These are phyloP conservation scores for Euplagia quadripunctaria DNA, from an alignment of 2,888 invertebrate species.

Conservation along the genomic window DNA sequence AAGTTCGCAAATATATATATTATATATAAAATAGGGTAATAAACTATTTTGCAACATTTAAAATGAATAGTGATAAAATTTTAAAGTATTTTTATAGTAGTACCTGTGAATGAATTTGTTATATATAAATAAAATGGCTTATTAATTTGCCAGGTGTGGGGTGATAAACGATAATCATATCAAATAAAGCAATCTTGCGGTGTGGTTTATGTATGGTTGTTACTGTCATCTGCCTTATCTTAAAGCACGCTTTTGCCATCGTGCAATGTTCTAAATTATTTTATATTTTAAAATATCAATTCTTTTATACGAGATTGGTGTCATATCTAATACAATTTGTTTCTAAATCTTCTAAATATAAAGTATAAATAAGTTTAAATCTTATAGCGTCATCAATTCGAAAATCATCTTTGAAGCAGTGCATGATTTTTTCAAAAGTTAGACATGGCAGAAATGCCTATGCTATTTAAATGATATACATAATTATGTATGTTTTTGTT, in stretches of 20 bases:
- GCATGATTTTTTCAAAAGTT: neutral
- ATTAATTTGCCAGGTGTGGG: conserved; percentile 40
- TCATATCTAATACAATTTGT: neutral
- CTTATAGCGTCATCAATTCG: neutral
- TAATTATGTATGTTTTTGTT: neutral
- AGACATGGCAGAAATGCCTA: neutral
- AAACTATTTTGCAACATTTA: conserved; percentile 10
- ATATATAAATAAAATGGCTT: conserved; percentile 35
- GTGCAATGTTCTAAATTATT: neutral
- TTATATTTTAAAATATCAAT: neutral
- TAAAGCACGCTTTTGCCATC: neutral
- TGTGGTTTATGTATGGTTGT: conserved; percentile 24
- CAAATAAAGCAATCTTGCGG: conserved; percentile 51
- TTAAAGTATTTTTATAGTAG: conserved; percentile 49
- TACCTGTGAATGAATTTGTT: conserved; percentile 42
- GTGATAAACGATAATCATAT: conserved; percentile 54
- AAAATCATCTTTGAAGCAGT: neutral
- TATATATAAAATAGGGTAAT: neutral
- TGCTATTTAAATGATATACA: no score
- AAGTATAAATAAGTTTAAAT: neutral
- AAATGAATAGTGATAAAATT: conserved; percentile 41
- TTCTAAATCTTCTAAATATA: no score
- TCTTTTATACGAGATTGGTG: neutral
- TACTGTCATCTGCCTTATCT: conserved; percentile 2
- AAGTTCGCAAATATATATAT: neutral